Conservation (phyloP, 37 sponge, comb jelly and placozoan species). For the Halisarca cf. caerulea region DNA sequence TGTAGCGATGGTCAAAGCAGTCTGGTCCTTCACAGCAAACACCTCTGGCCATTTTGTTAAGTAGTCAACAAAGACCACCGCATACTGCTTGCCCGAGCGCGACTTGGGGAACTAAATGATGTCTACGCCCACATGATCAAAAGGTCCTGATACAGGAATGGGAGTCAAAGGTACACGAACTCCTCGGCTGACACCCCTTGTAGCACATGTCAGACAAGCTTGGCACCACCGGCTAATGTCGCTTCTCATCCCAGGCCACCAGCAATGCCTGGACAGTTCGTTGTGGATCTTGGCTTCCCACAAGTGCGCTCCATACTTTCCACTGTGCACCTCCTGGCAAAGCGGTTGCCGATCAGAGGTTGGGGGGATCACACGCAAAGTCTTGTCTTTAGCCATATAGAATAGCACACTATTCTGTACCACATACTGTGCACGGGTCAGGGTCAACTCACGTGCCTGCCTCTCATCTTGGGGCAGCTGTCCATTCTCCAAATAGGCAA, state of each 20-base stretch:
- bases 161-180: conserved; percentile 15
- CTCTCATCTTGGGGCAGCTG: conserved; percentile 4
- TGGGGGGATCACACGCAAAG: conserved; percentile 4
- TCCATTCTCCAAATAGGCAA: conserved; percentile 13
- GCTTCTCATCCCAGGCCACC: conserved; percentile 40
- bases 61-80: conserved; percentile 54
- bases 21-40: conserved; percentile 42
- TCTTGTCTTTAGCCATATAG: background rate
- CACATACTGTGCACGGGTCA: background rate
- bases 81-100: conserved; percentile 16
- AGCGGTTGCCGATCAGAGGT: background rate
- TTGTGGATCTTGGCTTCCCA: background rate
- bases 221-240: conserved; percentile 23
- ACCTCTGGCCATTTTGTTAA: conserved; percentile 69
- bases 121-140: conserved; percentile 33
- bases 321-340: conserved; percentile 11
- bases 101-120: conserved; percentile 27
- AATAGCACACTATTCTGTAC: conserved; percentile 26
- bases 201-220: conserved; percentile 37
- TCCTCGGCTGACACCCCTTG: background rate
- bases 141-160: conserved; percentile 40
- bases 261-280: conserved; percentile 21
- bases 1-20: conserved; percentile 54
- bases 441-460: background rate
- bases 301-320: conserved; percentile 34